A percentile compares a stretch with the other conserved stretches of the same genome.
Evolutionary conservation across 2,113 vertebrate species (phyloP).

Genomic region (Macquaria australasica): DNA sequence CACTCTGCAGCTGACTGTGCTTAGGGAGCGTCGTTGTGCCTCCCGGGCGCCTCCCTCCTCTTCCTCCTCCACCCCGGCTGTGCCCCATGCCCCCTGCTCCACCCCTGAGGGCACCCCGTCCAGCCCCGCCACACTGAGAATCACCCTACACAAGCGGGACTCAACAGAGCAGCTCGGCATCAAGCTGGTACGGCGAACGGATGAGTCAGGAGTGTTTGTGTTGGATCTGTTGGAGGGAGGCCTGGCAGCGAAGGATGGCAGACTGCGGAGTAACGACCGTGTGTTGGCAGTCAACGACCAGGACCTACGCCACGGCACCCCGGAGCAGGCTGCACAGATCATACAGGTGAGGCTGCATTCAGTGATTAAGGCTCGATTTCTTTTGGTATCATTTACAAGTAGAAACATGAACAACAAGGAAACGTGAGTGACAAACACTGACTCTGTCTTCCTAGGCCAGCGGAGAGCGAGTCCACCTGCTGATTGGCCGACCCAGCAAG

Average conservation of each 20-base stretch:
- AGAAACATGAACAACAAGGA: neutral
- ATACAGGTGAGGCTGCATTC: constrained; percentile 89
- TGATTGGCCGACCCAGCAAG: constrained; percentile 91
- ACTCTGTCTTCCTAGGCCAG: constrained; percentile 88
- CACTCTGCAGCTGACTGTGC: constrained; percentile 92
- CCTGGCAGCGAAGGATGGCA: constrained; percentile 93
- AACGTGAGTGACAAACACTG: constrained; percentile 13
- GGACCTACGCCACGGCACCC: constrained; percentile 94
- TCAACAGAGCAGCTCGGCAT: constrained; percentile 96
- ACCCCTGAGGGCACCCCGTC: constrained; percentile 86
- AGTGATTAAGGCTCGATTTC: neutral
- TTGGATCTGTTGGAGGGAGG: constrained; percentile 96
- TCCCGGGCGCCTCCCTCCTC: constrained; percentile 81
- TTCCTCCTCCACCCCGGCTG: constrained; percentile 75
- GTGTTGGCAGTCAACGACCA: constrained; percentile 96
- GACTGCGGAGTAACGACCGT: constrained; percentile 93
- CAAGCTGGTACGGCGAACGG: constrained; percentile 94
- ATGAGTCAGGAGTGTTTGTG: constrained; percentile 96
- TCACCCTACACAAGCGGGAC: constrained; percentile 93
- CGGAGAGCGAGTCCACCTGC: constrained; percentile 93
- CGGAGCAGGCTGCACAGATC: constrained; percentile 96
- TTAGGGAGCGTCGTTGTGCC: constrained; percentile 92
- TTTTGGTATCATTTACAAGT: neutral
- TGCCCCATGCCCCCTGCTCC: constrained; percentile 77
- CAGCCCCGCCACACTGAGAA: constrained; percentile 88